Conservation (phyloP, 2,113 vertebrate genomes). For the Himantopus leucocephalus region DNA sequence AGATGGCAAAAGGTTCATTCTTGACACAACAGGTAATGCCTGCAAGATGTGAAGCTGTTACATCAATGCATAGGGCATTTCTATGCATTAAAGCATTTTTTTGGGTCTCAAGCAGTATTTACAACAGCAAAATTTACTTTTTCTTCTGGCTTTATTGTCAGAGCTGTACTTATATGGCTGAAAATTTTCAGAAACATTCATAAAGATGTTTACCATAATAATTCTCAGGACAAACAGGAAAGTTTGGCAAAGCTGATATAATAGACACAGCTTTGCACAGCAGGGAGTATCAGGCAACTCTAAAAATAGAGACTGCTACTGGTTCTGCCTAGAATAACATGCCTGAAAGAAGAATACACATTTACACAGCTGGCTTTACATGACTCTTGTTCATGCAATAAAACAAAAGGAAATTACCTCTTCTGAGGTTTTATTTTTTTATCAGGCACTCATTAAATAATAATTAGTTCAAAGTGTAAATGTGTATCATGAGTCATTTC, state of each 20-base stretch:
- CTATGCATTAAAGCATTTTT: neutral
- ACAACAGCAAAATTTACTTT: neutral
- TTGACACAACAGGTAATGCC: neutral
- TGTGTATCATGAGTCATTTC: conserved; percentile 22
- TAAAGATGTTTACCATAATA: neutral
- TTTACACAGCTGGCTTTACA: conserved; percentile 64
- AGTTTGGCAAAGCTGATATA: neutral
- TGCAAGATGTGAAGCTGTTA: neutral
- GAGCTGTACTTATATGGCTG: neutral
- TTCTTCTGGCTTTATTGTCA: neutral
- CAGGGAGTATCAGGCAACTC: conserved; percentile 12
- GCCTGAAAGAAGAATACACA: conserved; percentile 42
- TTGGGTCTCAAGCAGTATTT: neutral
- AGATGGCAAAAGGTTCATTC: neutral
- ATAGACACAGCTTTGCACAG: neutral
- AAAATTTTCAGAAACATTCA: neutral
- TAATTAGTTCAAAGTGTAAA: conserved; percentile 54
- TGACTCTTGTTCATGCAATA: neutral
- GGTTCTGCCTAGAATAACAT: conserved; percentile 48
- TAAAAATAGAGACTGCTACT: conserved; percentile 32
- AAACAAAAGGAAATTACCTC: conserved; percentile 66
- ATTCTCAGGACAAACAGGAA: neutral
- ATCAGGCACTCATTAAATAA: conserved; percentile 34
- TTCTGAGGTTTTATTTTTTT: conserved; percentile 27
- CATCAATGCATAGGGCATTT: neutral